Conservation (phyloP, 2,888 invertebrate genomes). For the Andrena chrysosceles region DNA sequence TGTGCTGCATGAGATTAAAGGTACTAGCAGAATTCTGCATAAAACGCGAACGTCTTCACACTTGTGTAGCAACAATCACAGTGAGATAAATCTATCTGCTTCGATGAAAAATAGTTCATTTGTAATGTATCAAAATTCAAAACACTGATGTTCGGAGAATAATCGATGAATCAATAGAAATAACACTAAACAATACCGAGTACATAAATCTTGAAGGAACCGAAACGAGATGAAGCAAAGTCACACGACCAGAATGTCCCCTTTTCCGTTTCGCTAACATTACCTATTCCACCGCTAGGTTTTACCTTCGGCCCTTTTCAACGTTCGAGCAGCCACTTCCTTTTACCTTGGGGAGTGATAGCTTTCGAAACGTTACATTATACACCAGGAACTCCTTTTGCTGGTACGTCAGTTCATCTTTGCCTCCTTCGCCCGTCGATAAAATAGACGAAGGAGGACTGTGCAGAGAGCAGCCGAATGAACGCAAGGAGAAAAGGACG, state of each 20-base stretch:
- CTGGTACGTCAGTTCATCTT: constrained; percentile 51
- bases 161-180: neutral
- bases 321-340: constrained; percentile 33
- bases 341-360: constrained; percentile 63
- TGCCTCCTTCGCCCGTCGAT: constrained; percentile 35
- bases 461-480: constrained; percentile 2
- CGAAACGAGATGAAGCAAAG: constrained; percentile 48
- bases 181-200: neutral
- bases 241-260: constrained; percentile 34
- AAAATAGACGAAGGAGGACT: constrained; percentile 14
- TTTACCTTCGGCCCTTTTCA: constrained; percentile 42
- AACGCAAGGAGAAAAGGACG: neutral
- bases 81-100: neutral
- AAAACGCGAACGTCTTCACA: neutral
- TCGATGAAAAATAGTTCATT: too few relatives aligned
- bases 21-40: neutral
- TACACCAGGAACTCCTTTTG: constrained; percentile 56
- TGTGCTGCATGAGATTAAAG: constrained; percentile 15
- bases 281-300: constrained; percentile 25
- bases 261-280: constrained; percentile 9
- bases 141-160: too few relatives aligned
- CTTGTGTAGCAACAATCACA: neutral
- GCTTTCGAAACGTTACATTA: constrained; percentile 70
- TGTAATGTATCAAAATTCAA: too few relatives aligned
- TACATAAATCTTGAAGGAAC: neutral